Conservation (phyloP, 2,113 vertebrate species). For the Callocephalon fimbriatum region DNA sequence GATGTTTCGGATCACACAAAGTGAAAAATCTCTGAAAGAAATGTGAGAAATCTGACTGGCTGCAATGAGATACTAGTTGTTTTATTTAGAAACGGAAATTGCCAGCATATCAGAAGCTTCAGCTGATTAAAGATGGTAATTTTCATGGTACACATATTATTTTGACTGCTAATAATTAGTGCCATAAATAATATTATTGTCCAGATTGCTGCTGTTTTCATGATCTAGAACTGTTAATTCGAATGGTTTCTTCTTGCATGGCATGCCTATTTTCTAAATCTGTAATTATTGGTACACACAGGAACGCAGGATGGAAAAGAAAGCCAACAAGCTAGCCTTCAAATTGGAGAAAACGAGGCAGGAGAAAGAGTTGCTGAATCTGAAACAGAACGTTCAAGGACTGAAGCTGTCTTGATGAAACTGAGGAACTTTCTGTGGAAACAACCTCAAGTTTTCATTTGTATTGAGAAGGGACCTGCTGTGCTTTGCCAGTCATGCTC, state of each 20-base stretch:
- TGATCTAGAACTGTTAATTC: not conserved
- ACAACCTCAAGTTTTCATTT: not conserved
- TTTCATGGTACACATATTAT: not conserved
- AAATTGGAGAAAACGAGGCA: slow-evolving; percentile 90
- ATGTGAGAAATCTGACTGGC: not conserved
- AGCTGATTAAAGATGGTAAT: not conserved
- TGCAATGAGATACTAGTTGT: not conserved
- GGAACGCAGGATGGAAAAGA: slow-evolving; percentile 93
- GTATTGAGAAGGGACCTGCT: not conserved
- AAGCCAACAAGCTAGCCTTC: slow-evolving; percentile 90
- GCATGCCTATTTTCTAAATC: not conserved
- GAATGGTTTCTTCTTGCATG: not conserved
- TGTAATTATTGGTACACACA: slow-evolving; percentile 16
- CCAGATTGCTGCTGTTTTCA: not conserved
- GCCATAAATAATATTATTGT: not conserved
- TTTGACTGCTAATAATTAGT: not conserved
- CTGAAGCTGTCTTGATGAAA: slow-evolving; percentile 84
- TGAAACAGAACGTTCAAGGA: slow-evolving; percentile 88
- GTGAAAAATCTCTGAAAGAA: not conserved
- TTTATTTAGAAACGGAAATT: not conserved
- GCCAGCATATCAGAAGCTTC: not conserved
- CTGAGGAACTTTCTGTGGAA: not conserved
- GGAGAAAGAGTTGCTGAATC: slow-evolving; percentile 88
- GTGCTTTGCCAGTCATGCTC: not conserved
- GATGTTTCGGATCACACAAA: not conserved